phyloP scores from a whole-genome alignment of 2,888 invertebrate genomes.

The Campoplex nolae region DNA sequence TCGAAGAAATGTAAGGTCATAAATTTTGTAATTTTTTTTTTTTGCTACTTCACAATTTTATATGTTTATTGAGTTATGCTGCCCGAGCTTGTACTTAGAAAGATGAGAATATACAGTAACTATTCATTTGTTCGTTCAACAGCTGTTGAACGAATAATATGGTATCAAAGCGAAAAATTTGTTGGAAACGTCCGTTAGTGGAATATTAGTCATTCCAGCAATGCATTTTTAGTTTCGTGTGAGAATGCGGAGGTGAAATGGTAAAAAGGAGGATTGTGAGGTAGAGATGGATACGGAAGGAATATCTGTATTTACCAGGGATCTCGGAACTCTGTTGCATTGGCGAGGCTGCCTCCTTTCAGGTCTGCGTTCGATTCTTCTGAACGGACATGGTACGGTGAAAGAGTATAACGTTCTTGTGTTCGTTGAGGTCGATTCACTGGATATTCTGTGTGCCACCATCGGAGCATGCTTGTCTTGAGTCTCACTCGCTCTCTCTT shows the following conservation, averaged over 20 bases:
- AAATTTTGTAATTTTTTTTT: not conserved
- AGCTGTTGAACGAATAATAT: not conserved
- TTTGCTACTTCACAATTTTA: slow-evolving; percentile 1
- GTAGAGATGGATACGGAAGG: slow-evolving; percentile 48
- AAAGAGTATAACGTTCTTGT: slow-evolving; percentile 32
- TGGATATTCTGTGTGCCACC: slow-evolving; percentile 50
- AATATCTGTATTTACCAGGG: slow-evolving; percentile 69
- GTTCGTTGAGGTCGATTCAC: slow-evolving; percentile 60
- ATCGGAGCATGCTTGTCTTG: slow-evolving; percentile 41
- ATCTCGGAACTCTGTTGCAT: slow-evolving; percentile 55
- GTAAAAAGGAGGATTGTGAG: slow-evolving; percentile 37
- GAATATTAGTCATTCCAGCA: slow-evolving; percentile 11
- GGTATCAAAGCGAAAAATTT: not conserved
- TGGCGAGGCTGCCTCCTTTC: slow-evolving; percentile 52
- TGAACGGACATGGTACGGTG: slow-evolving; percentile 34
- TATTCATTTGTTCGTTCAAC: not conserved
- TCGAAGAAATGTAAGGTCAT: not conserved
- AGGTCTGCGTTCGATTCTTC: slow-evolving; percentile 59
- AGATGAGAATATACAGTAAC: not conserved
- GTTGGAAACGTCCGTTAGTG: not conserved
- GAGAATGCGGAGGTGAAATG: slow-evolving; percentile 66
- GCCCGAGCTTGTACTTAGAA: not conserved
- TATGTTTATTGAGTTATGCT: slow-evolving; percentile 16
- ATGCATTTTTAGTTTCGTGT: slow-evolving; percentile 13
- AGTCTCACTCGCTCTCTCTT: slow-evolving; percentile 30